Evolutionary conservation across 2,113 vertebrate genomes (phyloP), one percentile per base, ranked within the genome.

Genomic region (Platichthys stellatus): DNA sequence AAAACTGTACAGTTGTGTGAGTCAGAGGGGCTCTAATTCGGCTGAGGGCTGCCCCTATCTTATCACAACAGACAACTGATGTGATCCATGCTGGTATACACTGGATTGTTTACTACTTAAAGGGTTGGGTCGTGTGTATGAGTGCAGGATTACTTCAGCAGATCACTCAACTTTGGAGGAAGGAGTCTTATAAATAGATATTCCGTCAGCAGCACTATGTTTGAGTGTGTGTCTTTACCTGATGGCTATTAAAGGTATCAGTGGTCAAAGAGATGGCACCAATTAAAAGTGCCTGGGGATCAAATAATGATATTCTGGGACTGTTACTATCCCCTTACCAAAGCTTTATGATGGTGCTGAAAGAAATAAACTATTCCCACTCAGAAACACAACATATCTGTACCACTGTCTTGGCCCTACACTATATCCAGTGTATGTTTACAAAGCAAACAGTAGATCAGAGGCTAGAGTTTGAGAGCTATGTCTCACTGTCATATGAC

Each of bases 181-280:
- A 49, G 76, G 43, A 31, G 59, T 69, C 13, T 76, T 90, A 91
- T 88, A 92, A 91, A 90, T 89, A 92, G n/a, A 18, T 13, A 56
- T 23, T 63, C 56, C 3, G 45, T 79, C 60, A 69, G 35, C 59
- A 57, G 35, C 59, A 57, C 43, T 21, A 28, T 60, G 54, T 67
- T 1, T 63, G 53, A 38, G 65, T 56, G 53, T 57, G 31, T 58
- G 45, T 54, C 43, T 81, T 45, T 64, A 79, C 71, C 69, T 71
- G 76, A 56, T 76, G 54, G 67, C 81, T 82, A 59, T 28, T 78
- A 76, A 65, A 78, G 59, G 60, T 26, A 51, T 49, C 0, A 12
- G 57, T 69, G 63, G 60, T 63, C 40, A 57, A 23, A 70, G 11
- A 38, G 64, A 72, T 60, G 69, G 72, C 13, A 58, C 69, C 72